Conservation (phyloP, 2,888 invertebrate genomes). For the Amiota communis region DNA sequence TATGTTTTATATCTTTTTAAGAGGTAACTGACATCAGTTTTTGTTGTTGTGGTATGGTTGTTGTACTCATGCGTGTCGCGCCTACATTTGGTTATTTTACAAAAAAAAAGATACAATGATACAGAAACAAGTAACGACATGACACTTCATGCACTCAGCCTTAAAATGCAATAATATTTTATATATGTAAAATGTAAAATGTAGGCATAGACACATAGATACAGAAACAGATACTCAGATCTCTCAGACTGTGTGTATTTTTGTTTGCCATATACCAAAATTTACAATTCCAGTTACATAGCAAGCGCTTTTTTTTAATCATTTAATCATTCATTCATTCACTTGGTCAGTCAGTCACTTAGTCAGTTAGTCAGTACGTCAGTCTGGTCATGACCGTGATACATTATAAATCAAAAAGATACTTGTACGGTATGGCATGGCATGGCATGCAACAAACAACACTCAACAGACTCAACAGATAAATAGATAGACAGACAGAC, state of each 20-base stretch:
- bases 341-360: not conserved
- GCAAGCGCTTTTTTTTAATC: too few species aligned
- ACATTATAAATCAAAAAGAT: conserved; percentile 59
- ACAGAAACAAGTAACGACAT: conserved; percentile 33
- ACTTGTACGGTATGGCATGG: conserved; percentile 23
- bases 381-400: conserved; percentile 65
- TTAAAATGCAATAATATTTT: not conserved
- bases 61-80: conserved; percentile 19
- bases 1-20: conserved; percentile 16
- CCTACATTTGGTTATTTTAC: conserved; percentile 10
- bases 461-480: too few species aligned
- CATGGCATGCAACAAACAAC: too few species aligned
- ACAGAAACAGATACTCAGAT: not conserved
- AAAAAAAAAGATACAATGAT: not conserved
- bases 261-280: too few species aligned
- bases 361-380: too few species aligned
- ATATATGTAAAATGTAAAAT: too few species aligned
- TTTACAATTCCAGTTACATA: too few species aligned
- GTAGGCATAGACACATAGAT: too few species aligned
- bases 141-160: conserved; percentile 20
- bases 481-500: too few species aligned
- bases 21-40: not conserved
- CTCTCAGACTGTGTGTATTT: too few species aligned
- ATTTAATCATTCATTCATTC: not conserved
- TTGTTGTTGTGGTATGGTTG: conserved; percentile 11